phyloP scores from a whole-genome alignment of 2,113 vertebrate genomes.

The Mus spicilegus region DNA sequence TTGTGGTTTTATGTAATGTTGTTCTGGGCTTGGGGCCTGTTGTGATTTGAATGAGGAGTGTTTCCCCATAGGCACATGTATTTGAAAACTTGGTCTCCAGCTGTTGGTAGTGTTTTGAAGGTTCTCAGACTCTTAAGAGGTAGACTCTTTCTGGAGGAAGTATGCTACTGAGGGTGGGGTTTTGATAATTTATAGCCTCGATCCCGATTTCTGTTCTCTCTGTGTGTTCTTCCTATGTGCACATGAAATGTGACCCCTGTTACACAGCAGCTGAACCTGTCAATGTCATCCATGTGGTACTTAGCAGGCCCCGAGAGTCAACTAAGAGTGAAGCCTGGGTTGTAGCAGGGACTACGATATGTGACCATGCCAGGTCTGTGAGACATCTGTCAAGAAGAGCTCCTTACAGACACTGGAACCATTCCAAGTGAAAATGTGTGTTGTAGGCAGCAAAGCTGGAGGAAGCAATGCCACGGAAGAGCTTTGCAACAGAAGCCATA shows the following conservation, averaged over 20 bases:
- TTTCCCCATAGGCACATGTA: neutral
- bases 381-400: neutral
- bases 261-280: no score
- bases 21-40: neutral
- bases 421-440: neutral
- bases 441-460: neutral
- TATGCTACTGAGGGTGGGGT: neutral
- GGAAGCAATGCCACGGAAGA: neutral
- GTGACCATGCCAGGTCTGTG: neutral
- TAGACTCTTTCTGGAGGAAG: neutral
- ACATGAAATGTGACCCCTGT: neutral
- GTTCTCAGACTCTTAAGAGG: neutral
- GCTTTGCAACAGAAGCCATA: neutral
- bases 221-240: neutral
- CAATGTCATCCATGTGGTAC: neutral
- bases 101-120: no score
- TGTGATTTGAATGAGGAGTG: neutral
- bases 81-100: neutral
- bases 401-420: neutral
- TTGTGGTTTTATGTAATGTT: neutral
- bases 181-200: neutral
- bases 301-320: neutral
- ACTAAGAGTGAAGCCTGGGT: neutral
- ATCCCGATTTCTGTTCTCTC: neutral
- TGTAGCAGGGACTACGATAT: neutral